A percentile compares a stretch with the other conserved stretches of the same genome.
These are phyloP conservation scores for rabbit (Oryctolagus cuniculus) DNA, from an alignment of 2,113 vertebrate genomes.

Conservation along the genomic window mOryCun1.1 NC_091434.1:9836001-9836500, in stretches of 20 bases:
- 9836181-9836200: slow-evolving; percentile 56
- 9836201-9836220: slow-evolving; percentile 52
- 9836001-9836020: no score
- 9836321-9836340: slow-evolving; percentile 3
- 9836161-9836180: not conserved
- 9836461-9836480: no score
- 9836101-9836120: not conserved
- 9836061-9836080: not conserved
- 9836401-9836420: not conserved
- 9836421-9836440: not conserved
- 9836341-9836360: slow-evolving; percentile 37
- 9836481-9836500: not conserved
- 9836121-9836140: slow-evolving; percentile 13
- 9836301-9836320: slow-evolving; percentile 2
- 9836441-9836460: no score
- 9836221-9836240: slow-evolving; percentile 62
- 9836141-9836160: slow-evolving; percentile 33
- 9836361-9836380: slow-evolving; percentile 8
- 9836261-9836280: slow-evolving; percentile 29
- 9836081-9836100: not conserved
- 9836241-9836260: slow-evolving; percentile 34
- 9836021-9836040: no score
- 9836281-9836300: slow-evolving; percentile 6
- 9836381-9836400: not conserved
- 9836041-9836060: no score